These are phyloP conservation scores for Delichon dasypus DNA, from an alignment of 2,797 vertebrate genomes.

Conservation along the genomic window DNA sequence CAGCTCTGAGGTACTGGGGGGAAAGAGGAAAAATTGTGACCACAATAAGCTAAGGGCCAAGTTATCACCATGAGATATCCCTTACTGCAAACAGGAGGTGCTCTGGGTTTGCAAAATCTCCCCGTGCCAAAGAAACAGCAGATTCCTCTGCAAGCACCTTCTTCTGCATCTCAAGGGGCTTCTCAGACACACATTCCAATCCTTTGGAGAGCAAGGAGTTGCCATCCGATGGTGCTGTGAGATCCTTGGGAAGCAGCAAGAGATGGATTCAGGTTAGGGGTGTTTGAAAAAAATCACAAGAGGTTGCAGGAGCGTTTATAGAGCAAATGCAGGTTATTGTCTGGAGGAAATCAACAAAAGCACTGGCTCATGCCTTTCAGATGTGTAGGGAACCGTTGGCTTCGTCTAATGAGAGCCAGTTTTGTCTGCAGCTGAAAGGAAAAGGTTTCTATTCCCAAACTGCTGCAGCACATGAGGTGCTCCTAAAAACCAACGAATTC, in stretches of 20 bases:
- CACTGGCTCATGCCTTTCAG: conserved; percentile 52
- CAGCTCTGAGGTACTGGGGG: accelerated
- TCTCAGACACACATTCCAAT: background rate
- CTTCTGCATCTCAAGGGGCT: background rate
- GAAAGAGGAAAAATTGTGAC: background rate
- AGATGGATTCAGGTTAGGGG: accelerated
- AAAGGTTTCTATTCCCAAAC: conserved; percentile 24
- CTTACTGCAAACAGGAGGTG: background rate
- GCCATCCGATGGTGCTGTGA: accelerated
- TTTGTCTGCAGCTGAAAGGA: conserved; percentile 43
- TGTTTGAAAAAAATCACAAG: background rate
- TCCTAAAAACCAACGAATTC: background rate
- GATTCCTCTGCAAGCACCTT: background rate
- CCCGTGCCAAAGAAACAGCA: background rate
- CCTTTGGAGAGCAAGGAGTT: background rate
- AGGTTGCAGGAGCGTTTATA: background rate
- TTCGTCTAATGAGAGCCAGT: conserved; percentile 23
- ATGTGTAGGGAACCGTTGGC: background rate
- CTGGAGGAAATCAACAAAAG: conserved; percentile 28
- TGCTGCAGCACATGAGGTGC: background rate
- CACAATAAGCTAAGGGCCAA: background rate
- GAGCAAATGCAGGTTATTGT: background rate
- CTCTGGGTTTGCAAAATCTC: background rate
- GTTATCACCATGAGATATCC: background rate
- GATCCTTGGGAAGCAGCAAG: background rate